Evolutionary conservation across 2,797 vertebrate species (phyloP).

Genomic region (Protosalanx chinensis): DNA sequence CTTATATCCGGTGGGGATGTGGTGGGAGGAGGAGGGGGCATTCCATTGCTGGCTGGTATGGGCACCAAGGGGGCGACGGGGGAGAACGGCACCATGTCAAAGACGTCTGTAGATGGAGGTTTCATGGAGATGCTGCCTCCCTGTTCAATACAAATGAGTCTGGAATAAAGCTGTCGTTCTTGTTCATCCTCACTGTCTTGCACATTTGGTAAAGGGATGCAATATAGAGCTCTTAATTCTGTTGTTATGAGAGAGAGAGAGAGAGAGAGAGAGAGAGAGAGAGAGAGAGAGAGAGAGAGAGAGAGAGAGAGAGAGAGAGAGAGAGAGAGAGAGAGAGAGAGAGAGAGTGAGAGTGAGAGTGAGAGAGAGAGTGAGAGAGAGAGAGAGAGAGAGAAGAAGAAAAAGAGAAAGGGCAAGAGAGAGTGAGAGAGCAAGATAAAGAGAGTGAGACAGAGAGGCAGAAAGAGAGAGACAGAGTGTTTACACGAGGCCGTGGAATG

Average conservation of each 20-base stretch:
- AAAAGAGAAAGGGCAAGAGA: slow-evolving; percentile 5
- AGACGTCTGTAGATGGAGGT: slow-evolving; percentile 87
- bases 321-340: too few species aligned
- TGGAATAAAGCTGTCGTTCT: too few species aligned
- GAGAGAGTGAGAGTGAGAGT: too few species aligned
- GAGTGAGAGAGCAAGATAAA: not conserved
- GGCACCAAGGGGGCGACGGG: slow-evolving; percentile 83
- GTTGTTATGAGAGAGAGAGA: too few species aligned
- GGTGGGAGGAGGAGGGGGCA: slow-evolving; percentile 83
- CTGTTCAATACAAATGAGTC: slow-evolving; percentile 61
- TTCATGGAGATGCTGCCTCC: slow-evolving; percentile 80
- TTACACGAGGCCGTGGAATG: slow-evolving; percentile 86
- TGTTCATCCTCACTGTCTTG: too few species aligned
- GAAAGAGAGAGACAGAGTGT: slow-evolving; percentile 31
- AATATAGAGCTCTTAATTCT: too few species aligned
- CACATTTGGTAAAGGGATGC: too few species aligned
- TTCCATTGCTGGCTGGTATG: slow-evolving; percentile 83
- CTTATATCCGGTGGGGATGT: slow-evolving; percentile 84
- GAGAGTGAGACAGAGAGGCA: slow-evolving; percentile 8
- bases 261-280: too few species aligned
- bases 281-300: too few species aligned
- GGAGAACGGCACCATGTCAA: slow-evolving; percentile 98
- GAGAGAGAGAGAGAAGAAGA: too few species aligned
- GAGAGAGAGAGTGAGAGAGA: too few species aligned
- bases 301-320: too few species aligned